Conservation (phyloP, 2,113 vertebrate species). For the Oenanthe oenanthe region DNA sequence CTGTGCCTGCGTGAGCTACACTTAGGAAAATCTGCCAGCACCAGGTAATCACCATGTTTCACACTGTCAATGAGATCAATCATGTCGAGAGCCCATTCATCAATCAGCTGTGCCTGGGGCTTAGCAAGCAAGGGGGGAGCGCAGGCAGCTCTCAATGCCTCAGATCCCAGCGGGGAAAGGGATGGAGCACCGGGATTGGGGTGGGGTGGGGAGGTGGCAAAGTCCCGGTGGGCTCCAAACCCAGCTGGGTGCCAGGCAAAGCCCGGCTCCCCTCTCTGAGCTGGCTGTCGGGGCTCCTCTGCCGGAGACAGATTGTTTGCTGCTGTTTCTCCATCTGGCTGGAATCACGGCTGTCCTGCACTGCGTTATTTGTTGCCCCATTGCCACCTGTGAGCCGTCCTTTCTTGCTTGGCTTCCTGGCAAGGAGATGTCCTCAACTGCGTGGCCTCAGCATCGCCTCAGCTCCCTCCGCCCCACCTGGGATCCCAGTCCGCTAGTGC, state of each 20-base stretch:
- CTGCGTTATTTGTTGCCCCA: background rate
- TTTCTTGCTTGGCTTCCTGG: background rate
- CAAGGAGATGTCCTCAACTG: background rate
- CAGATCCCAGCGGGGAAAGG: background rate
- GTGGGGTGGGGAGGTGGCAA: background rate
- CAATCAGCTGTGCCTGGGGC: background rate
- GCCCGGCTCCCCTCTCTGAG: background rate
- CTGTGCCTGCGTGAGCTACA: constrained; percentile 1
- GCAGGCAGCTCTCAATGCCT: background rate
- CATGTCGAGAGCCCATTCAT: constrained; percentile 36
- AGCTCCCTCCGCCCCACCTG: fast-evolving
- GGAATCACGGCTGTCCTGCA: background rate
- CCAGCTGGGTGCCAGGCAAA: background rate
- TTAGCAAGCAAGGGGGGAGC: background rate
- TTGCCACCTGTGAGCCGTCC: background rate
- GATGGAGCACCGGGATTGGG: fast-evolving
- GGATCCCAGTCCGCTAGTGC: background rate
- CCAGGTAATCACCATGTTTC: constrained; percentile 34
- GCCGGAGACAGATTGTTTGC: constrained; percentile 23
- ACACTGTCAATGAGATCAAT: constrained; percentile 31
- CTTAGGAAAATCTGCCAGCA: constrained; percentile 25
- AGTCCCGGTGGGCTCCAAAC: background rate
- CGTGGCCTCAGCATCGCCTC: fast-evolving
- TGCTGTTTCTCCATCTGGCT: constrained; percentile 53
- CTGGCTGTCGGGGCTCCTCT: background rate